Percentiles rank a stretch among this genome's conserved stretches.
These are phyloP conservation scores for Jordanella pulchra DNA, from an alignment of 2,797 vertebrate genomes.

Conservation along the genomic window DNA sequence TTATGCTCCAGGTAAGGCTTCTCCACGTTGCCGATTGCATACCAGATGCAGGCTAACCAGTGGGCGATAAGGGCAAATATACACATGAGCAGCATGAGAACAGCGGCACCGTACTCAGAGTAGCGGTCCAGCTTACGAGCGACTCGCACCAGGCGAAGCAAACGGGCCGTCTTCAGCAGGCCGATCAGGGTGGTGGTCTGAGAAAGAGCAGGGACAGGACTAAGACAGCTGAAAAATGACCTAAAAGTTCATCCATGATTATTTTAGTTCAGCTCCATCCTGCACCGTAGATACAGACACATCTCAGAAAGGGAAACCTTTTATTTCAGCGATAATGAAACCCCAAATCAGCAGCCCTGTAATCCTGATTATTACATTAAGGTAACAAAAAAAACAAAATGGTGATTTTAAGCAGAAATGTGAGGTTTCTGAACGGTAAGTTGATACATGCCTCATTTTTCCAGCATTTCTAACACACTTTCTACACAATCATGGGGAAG, in stretches of 20 bases:
- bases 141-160: conserved; percentile 93
- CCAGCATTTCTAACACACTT: too few species aligned
- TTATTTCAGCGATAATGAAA: too few species aligned
- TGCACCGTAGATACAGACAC: too few species aligned
- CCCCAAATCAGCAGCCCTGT: too few species aligned
- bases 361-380: too few species aligned
- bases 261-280: too few species aligned
- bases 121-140: conserved; percentile 97
- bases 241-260: background rate
- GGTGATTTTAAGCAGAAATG: too few species aligned
- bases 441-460: too few species aligned
- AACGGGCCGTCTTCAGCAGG: conserved; percentile 94
- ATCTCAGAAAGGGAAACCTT: too few species aligned
- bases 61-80: conserved; percentile 98
- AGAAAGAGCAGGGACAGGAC: background rate
- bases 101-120: conserved; percentile 97
- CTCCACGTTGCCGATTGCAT: conserved; percentile 98
- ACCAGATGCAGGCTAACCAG: conserved; percentile 99
- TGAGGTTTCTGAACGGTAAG: too few species aligned
- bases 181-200: conserved; percentile 98
- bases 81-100: conserved; percentile 98
- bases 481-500: too few species aligned
- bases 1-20: conserved; percentile 95
- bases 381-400: too few species aligned
- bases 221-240: background rate